These are phyloP conservation scores for Lagopus leucura DNA, from an alignment of 2,113 vertebrate genomes.

Conservation along the genomic window DNA sequence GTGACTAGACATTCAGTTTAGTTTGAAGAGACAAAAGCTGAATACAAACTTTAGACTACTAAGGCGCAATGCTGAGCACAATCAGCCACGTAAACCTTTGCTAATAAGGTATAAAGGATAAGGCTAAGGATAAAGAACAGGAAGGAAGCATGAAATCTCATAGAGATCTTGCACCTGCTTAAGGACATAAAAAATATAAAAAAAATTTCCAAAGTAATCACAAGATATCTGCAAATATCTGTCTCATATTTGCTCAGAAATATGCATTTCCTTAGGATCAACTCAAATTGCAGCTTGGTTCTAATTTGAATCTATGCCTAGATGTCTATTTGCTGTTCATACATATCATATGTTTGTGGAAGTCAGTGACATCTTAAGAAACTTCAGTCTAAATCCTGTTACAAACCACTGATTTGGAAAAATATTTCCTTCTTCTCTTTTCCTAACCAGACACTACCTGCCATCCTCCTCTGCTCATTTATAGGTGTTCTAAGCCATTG, in stretches of 20 bases:
- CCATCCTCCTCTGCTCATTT: neutral
- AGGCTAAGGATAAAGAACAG: neutral
- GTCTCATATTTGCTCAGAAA: neutral
- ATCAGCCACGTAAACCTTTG: neutral
- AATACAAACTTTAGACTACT: neutral
- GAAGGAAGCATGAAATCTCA: neutral
- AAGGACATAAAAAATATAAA: neutral
- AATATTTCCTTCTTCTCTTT: neutral
- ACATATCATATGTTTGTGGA: neutral
- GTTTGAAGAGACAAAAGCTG: neutral
- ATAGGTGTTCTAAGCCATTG: neutral
- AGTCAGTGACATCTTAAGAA: neutral
- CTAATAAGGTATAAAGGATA: neutral
- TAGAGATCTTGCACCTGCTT: neutral
- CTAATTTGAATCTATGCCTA: neutral
- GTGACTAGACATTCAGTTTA: neutral
- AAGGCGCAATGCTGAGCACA: neutral
- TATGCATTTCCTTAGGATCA: neutral
- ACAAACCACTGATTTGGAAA: neutral
- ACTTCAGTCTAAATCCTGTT: neutral
- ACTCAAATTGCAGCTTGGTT: neutral
- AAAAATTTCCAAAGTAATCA: rapidly evolving
- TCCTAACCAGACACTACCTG: neutral
- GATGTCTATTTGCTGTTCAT: neutral
- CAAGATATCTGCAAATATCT: neutral